These are phyloP conservation scores for Blera fallax DNA, from an alignment of 2,888 invertebrate genomes.

Conservation along the genomic window DNA sequence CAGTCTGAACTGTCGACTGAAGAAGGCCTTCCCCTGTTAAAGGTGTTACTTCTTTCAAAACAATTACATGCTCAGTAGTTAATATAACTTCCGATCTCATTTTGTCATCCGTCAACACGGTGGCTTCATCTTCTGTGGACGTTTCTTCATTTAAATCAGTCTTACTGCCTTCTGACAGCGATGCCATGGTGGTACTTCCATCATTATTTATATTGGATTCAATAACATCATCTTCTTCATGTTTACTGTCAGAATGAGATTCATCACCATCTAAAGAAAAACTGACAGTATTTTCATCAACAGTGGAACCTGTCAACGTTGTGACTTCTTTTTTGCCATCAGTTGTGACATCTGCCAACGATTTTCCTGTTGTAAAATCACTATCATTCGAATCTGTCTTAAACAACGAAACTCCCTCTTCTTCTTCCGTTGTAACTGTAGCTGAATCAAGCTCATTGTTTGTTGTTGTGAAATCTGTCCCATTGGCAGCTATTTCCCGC, in stretches of 20 bases:
- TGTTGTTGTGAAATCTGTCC: not conserved
- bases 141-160: not conserved
- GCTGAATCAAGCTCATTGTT: constrained; percentile 20
- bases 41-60: not conserved
- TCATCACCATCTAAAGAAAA: not conserved
- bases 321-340: constrained; percentile 18
- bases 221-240: not conserved
- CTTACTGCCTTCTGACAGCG: not conserved
- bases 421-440: constrained; percentile 3
- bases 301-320: not conserved
- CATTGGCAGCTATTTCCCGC: constrained; percentile 31
- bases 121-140: not conserved
- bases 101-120: not conserved
- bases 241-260: not conserved
- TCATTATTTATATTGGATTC: not conserved
- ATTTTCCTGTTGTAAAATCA: not conserved
- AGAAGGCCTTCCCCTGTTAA: not conserved
- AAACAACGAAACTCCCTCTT: not conserved
- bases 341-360: not conserved
- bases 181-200: not conserved
- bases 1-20: not conserved
- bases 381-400: not conserved
- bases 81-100: not conserved
- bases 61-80: not conserved
- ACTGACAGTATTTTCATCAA: constrained; percentile 50